These are phyloP conservation scores for Tetanocera ferruginea DNA, from an alignment of 2,888 invertebrate species.

Conservation along the genomic window DNA sequence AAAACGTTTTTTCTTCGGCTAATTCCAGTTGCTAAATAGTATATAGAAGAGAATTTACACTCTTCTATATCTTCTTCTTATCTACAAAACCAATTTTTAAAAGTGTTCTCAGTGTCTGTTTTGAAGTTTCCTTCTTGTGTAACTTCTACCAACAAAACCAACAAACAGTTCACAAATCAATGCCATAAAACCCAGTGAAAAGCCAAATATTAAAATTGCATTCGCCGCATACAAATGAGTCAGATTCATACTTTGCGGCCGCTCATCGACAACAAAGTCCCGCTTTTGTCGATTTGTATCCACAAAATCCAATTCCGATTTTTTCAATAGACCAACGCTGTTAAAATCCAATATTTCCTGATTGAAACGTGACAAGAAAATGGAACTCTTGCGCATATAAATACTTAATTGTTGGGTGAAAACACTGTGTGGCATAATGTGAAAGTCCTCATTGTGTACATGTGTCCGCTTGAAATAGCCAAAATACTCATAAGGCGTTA, in stretches of 20 bases:
- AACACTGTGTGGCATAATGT: conserved; percentile 48
- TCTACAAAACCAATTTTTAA: no score
- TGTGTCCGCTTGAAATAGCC: conserved; percentile 47
- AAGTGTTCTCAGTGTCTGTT: no score
- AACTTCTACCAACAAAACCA: no score
- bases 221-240: conserved; percentile 45
- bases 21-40: no score
- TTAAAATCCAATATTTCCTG: conserved; percentile 44
- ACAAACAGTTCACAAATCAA: background rate
- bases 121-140: no score
- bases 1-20: no score
- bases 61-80: no score
- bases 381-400: conserved; percentile 53
- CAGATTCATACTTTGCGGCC: conserved; percentile 42
- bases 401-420: conserved; percentile 54
- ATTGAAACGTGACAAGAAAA: conserved; percentile 48
- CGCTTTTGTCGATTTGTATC: background rate
- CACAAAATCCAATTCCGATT: conserved; percentile 46
- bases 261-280: conserved; percentile 29
- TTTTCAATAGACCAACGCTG: conserved; percentile 48
- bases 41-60: no score
- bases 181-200: background rate
- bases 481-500: conserved; percentile 52
- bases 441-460: conserved; percentile 37
- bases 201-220: background rate